These are phyloP conservation scores for Cynodonichthys magdalenae DNA, from an alignment of 2,797 vertebrate species.

Conservation along the genomic window DNA sequence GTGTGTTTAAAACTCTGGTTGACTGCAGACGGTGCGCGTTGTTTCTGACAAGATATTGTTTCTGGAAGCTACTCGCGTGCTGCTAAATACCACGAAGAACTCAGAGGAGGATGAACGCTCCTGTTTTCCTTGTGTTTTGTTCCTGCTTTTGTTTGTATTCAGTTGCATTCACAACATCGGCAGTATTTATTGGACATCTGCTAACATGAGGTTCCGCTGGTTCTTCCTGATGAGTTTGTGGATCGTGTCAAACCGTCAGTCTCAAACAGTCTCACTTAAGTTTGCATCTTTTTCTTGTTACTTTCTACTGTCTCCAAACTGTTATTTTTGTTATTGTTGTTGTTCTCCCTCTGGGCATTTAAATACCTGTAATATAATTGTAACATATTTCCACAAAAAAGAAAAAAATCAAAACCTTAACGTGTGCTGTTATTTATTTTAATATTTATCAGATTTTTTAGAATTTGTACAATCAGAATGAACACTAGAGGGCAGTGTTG, in stretches of 20 bases:
- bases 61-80: conserved; percentile 65
- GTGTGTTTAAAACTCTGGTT: conserved; percentile 51
- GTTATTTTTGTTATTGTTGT: conserved; percentile 20
- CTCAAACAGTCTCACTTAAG: conserved; percentile 67
- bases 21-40: conserved; percentile 35
- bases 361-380: conserved; percentile 86
- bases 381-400: conserved; percentile 89
- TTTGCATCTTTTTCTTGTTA: conserved; percentile 74
- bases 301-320: conserved; percentile 76
- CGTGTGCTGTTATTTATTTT: conserved; percentile 50
- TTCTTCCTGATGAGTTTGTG: conserved; percentile 57
- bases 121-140: conserved; percentile 44
- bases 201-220: conserved; percentile 56
- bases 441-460: background rate
- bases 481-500: conserved; percentile 14
- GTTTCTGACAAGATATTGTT: conserved; percentile 32
- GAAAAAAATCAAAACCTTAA: conserved; percentile 68
- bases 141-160: conserved; percentile 44
- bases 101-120: conserved; percentile 42
- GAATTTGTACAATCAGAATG: background rate
- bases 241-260: conserved; percentile 61
- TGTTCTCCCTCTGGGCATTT: conserved; percentile 81
- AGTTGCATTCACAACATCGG: conserved; percentile 74
- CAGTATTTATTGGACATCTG: conserved; percentile 84
- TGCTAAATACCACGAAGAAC: conserved; percentile 64